Base-by-base conservation (phyloP, 2,113 vertebrate genomes). In the Ameiurus melas region DNA sequence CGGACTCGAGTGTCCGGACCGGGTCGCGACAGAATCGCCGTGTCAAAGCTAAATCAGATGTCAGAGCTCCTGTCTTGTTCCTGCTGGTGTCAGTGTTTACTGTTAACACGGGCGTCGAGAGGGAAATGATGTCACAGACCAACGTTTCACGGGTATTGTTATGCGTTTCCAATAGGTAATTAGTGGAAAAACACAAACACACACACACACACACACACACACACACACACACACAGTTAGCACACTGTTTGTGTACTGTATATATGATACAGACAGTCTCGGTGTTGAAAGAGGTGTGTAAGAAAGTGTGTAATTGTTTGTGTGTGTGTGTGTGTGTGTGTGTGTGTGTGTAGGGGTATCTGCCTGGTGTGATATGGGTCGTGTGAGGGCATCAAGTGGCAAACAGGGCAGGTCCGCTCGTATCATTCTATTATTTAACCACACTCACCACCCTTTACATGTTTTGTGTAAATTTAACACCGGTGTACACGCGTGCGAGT, bases 201-300 rank as follows among this genome's bases (percentile, higher is more conserved):
- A 70, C 86, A 88, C 88, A 83, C 68, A 77, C 88, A 62, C 78
- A 82, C 39, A 83, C 64, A 87, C n/a, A 90, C 89, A 88, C 27
- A 62, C 79, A 70, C 86, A 88, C 87, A 83, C 68, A 77, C 88
- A 62, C n/a, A n/a, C 55, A 82, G 14, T 5, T 70, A 70, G 30
- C 39, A 83, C 62, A 83, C n/a, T 94, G 92, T 93, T 81, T 87
- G 20, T 60, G 58, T 22, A 93, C 93, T 94, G 94, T 94, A 87
- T 10, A 77, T 90, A 85, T 84, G 82, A 85, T 91, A 55, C 53
- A 55, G 13, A 89, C 92, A 92, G 86, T 9, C 68, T 81, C 88
- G 75, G 86, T 83, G 77, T 86, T 89, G 86, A 85, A 92, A 94
- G 94, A 95, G 70, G 81, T 53, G 73, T 36, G 60, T 84, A 62